These are phyloP conservation scores for Oryctolagus cuniculus DNA, from an alignment of 2,113 vertebrate species.

Conservation along the genomic window mOryCun1.1 NC_091433.1:55157501-55158000, in stretches of 20 bases:
- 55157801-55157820: conserved; percentile 1
- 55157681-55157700: not conserved
- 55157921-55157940: too few species aligned
- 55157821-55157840: too few species aligned
- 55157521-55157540: conserved; percentile 37
- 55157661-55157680: not conserved
- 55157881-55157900: too few species aligned
- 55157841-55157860: too few species aligned
- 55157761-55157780: not conserved
- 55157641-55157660: not conserved
- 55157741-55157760: not conserved
- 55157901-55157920: too few species aligned
- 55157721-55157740: not conserved
- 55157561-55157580: not conserved
- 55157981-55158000: too few species aligned
- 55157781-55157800: not conserved
- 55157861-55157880: too few species aligned
- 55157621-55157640: conserved; percentile 19
- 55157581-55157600: conserved; percentile 46
- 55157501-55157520: conserved; percentile 67
- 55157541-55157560: conserved; percentile 58
- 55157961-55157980: too few species aligned
- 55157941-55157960: too few species aligned
- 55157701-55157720: not conserved
- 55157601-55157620: conserved; percentile 42